Base-by-base conservation (phyloP, 2,888 invertebrate genomes). In the Volucella inflata region DNA sequence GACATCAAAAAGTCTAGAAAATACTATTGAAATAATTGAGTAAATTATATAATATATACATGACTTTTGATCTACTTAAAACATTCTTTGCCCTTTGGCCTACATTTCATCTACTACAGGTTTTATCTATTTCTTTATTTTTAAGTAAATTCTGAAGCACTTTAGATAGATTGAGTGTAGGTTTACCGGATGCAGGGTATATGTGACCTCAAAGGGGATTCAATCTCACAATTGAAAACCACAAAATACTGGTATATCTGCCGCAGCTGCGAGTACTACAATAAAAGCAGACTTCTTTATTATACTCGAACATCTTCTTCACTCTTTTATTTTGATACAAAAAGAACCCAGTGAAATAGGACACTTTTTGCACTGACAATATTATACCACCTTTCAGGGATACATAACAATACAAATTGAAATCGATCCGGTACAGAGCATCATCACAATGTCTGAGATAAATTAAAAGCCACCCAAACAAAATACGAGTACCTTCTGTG, bases 391-490 rank as follows among this genome's bases (percentile, higher is more conserved):
- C 55, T 46, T 40, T 59, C 53, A 16, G 44, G 57, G 16, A 17
- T 30, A 30, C 44, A 48, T 57, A 65, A 65, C 42, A 70, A 81
- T 64, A 57, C 67, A 68, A 79, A 79, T 64, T 74, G 60, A 68
- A 79, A 68, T 81, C 76, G 71, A 77, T 82, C 17, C 77, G 55
- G 9, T 17, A 40, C 11, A 14, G 30, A 50, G 14, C 14, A 30
- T 46, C 70, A 46, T 14, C 17, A 76, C 51, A 65, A 51, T 57
- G 67, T 75, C 75, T 77, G 21, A 44, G 38, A 50, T 30, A 65
- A 79, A 79, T 82, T 72, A 68, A 72, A 67, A 78, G 53, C 71
- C 60, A 62, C 46, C 64, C 59, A 59, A 77, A 71, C 64, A 48
- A 81, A 59, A 48, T 50, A 55, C n/a, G n/a, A n/a, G n/a, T n/a